Base-by-base conservation (phyloP, 53 echinoderm and acorn worm species). In the Pentamera pediparva region DNA sequence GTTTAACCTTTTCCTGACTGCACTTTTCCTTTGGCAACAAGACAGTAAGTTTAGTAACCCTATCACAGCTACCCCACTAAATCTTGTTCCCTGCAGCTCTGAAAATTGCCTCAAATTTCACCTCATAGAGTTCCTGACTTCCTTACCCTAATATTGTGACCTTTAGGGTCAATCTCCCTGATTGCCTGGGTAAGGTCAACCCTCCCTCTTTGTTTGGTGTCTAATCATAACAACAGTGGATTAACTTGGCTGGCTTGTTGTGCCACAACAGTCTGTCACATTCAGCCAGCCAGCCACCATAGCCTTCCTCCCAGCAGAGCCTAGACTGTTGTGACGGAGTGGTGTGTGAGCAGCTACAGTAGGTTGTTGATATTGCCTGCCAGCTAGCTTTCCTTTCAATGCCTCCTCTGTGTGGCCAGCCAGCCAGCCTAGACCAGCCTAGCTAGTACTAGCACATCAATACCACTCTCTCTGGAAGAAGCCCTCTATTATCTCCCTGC, bases 31-130 rank as follows among this genome's bases (percentile, higher is more conserved):
- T n/a, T n/a, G 54, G 54, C n/a, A 29, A 57, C 29, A 28, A 67
- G 67, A 67, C 40, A 67, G n/a, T n/a, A n/a, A n/a, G n/a, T n/a
- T n/a, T n/a, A n/a, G n/a, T n/a, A n/a, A n/a, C n/a, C n/a, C n/a
- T n/a, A n/a, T n/a, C n/a, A n/a, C n/a, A n/a, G n/a, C n/a, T n/a
- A n/a, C n/a, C n/a, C n/a, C n/a, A n/a, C n/a, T n/a, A n/a, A n/a
- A n/a, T n/a, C n/a, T n/a, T n/a, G n/a, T n/a, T 45, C 67, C 78
- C 49, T 71, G 53, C 43, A 56, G 69, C 76, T 63, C 53, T 53
- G n/a, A n/a, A 72, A 72, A 34, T 54, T 72, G 73, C 73, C 73
- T 72, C 73, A 72, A 72, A 72, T 72, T 72, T 72, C 73, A 72
- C 73, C 52, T 72, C 67, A 53, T 72, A 35, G 54, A 54, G 73